Base-by-base conservation (phyloP, 2,888 invertebrate species). In the Troides oblongomaculatus region DNA sequence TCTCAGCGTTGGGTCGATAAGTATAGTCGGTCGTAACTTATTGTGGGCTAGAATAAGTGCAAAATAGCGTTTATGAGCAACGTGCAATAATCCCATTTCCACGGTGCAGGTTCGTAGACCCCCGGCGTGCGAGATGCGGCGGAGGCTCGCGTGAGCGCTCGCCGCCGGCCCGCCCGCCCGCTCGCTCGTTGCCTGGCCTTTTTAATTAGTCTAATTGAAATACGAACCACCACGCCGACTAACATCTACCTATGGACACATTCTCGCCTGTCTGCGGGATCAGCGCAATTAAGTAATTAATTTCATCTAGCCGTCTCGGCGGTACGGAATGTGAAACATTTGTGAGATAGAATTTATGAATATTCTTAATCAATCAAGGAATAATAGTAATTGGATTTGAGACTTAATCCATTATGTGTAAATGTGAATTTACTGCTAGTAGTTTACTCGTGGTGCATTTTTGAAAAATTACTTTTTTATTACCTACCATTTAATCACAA, bases 11-110 rank as follows among this genome's bases (percentile, higher is more conserved):
- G 71, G 70, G 56, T 70, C 70, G 65, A 70, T 69, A 71, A 72
- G 73, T 71, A 72, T 71, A 71, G 69, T 18, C 74, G 74, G 72
- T 76, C 71, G 73, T 75, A 73, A 79, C 78, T 79, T 78, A 79
- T 76, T 78, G 72, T 76, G 75, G 76, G 72, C 79, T 79, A 81
- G 79, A 84, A 82, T 80, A 80, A 87, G 86, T 82, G 84, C 85
- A 81, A 86, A 88, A 86, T 84, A 81, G 81, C 83, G 81, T 85
- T 80, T 84, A 83, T 82, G 83, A 81, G 80, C 84, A 82, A 84
- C 87, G 87, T 82, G 87, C 85, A 86, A 85, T 88, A 90, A 89
- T 89, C 87, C 84, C 84, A 88, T 89, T 89, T 89, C 86, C 88
- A 89, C 87, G 88, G 88, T 85, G 74, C 77, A 81, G 85, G 88